A percentile compares a stretch with the other conserved stretches of the same genome.
Evolutionary conservation across 1,140 invertebrate species (phyloP).

Genomic region (Pseudomyrmex flavicornis): DNA sequence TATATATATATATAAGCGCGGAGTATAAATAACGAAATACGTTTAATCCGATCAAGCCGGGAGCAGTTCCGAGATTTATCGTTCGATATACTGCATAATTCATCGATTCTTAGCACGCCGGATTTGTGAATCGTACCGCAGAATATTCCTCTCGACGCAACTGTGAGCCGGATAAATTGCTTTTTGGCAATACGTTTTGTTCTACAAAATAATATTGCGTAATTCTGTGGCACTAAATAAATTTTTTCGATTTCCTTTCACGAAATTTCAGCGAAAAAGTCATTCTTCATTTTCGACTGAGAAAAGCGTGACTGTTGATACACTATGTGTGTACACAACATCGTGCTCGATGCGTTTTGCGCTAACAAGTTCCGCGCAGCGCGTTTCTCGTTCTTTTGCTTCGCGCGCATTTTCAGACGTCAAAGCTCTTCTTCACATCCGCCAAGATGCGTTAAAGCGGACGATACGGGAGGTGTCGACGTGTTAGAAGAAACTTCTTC

Average conservation of each 20-base stretch:
- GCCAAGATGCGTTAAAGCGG: conserved; percentile 27
- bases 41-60: conserved; percentile 58
- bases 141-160: conserved; percentile 28
- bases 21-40: conserved; percentile 60
- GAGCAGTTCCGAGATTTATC: conserved; percentile 45
- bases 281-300: no score
- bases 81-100: conserved; percentile 53
- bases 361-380: conserved; percentile 14
- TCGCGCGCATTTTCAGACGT: background rate
- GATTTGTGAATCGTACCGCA: conserved; percentile 36
- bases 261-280: background rate
- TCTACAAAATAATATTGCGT: conserved; percentile 15
- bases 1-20: conserved; percentile 26
- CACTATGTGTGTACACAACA: no score
- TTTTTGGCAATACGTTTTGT: background rate
- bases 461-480: conserved; percentile 35
- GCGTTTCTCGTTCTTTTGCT: conserved; percentile 6
- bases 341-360: conserved; percentile 1
- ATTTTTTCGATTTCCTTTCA: background rate
- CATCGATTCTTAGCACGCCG: conserved; percentile 53
- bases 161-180: background rate
- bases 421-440: conserved; percentile 3
- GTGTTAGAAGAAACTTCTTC: conserved; percentile 54
- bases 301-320: no score
- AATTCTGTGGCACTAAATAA: background rate